Evolutionary conservation across 2,113 vertebrate species (phyloP), one percentile per base, ranked within the genome.

Genomic region (Notothenia rossii): DNA sequence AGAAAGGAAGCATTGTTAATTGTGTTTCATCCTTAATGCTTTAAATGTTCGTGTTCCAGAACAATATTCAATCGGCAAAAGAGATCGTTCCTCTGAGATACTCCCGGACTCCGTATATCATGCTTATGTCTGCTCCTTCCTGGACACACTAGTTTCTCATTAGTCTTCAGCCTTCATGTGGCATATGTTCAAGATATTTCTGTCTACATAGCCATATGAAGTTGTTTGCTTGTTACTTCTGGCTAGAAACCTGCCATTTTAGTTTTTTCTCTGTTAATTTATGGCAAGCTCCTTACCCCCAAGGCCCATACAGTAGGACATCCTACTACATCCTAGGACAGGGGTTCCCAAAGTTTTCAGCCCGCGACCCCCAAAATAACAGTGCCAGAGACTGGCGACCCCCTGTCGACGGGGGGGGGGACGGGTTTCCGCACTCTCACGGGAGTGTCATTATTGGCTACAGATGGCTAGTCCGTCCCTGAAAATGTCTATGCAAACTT

Each of bases 141-240:
- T 91, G 89, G 86, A 86, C 90, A 92, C 87, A 74, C 87, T 80
- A 90, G 77, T 92, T 94, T 93, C 89, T 94, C 91, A 90, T 92
- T 85, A 92, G 87, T 81, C 71, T 54, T 82, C 73, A 63, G 84
- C 78, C 70, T 77, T 89, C 85, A 81, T 65, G 71, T 84, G 84
- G 81, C 89, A 89, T 89, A 85, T 89, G 88, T 78, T 88, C 75
- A 91, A 89, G 77, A 88, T 82, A 81, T 91, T 69, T 87, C 86
- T 17, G 76, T 86, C 75, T 62, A 88, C 67, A 67, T 61, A 75
- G 77, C 83, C 86, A 87, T 46, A 76, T 78, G 72, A 91, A 91
- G 77, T 85, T 89, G 81, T 90, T 86, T 81, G 46, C 85, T 86
- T 83, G 74, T 88, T 82, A 66, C 63, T 79, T 22, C 72, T 79